Percentiles rank a stretch among this genome's conserved stretches.
phyloP scores from a whole-genome alignment of 2,888 invertebrate species.

The Phorcus lineatus region DNA sequence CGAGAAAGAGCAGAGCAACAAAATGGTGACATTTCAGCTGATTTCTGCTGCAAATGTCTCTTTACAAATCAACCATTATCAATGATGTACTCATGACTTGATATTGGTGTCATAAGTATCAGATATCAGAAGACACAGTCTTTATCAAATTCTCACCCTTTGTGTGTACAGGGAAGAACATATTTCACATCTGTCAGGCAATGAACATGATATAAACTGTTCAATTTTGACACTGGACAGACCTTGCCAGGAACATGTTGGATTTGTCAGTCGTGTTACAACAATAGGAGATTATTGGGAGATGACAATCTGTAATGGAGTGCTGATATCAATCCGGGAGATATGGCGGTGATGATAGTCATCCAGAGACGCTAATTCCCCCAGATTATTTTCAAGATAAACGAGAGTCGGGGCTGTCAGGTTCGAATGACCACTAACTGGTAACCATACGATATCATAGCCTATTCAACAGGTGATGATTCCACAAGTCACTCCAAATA shows the following conservation, averaged over 20 bases:
- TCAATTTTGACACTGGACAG: not conserved
- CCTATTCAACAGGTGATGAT: slow-evolving; percentile 3
- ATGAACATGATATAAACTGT: not conserved
- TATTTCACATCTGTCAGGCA: too few species aligned
- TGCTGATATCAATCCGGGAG: not conserved
- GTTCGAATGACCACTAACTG: not conserved
- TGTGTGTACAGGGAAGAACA: too few species aligned
- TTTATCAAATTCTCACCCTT: too few species aligned
- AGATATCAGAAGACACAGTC: too few species aligned
- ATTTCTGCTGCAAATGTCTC: too few species aligned
- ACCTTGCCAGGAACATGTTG: not conserved
- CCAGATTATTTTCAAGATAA: slow-evolving; percentile 14
- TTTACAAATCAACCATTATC: too few species aligned
- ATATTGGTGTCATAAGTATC: too few species aligned
- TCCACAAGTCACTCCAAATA: not conserved
- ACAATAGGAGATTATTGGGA: not conserved
- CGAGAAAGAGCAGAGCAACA: too few species aligned
- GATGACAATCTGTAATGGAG: slow-evolving; percentile 20
- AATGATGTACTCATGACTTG: too few species aligned
- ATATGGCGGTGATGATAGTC: not conserved
- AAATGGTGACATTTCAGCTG: too few species aligned
- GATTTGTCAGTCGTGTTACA: not conserved
- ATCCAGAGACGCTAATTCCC: slow-evolving; percentile 4
- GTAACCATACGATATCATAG: not conserved
- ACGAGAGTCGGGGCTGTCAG: slow-evolving; percentile 3